These are phyloP conservation scores for Bellardia bayeri DNA, from an alignment of 2,888 invertebrate genomes.

Conservation along the genomic window DNA sequence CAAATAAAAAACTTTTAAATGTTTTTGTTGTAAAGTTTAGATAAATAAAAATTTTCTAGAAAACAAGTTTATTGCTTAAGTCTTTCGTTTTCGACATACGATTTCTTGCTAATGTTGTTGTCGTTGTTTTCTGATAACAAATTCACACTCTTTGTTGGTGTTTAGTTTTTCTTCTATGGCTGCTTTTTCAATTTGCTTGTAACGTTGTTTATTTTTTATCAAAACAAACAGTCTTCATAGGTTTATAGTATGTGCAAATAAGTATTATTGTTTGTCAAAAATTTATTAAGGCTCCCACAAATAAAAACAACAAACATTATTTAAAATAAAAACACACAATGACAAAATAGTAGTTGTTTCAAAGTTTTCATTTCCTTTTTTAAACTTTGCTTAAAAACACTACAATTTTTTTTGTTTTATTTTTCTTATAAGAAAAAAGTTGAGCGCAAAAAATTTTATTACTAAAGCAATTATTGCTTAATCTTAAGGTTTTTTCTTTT, in stretches of 20 bases:
- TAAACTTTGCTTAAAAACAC: background rate
- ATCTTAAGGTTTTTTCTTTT: slow-evolving; percentile 57
- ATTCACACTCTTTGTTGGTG: slow-evolving; percentile 76
- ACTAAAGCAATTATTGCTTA: slow-evolving; percentile 71
- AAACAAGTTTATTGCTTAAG: slow-evolving; percentile 48
- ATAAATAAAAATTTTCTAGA: background rate
- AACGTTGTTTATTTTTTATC: slow-evolving; percentile 17
- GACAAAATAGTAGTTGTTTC: slow-evolving; percentile 42
- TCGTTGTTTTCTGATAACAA: slow-evolving; percentile 70
- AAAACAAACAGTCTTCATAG: background rate
- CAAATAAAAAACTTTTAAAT: no score
- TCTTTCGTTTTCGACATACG: slow-evolving; percentile 16
- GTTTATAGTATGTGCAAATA: slow-evolving; percentile 15
- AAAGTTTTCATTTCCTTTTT: slow-evolving; percentile 57
- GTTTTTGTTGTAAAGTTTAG: no score
- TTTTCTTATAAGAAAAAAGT: background rate
- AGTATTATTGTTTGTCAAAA: slow-evolving; percentile 60
- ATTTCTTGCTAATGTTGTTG: slow-evolving; percentile 28
- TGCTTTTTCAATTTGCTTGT: slow-evolving; percentile 57
- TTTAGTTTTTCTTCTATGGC: slow-evolving; percentile 19
- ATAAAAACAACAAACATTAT: slow-evolving; percentile 37
- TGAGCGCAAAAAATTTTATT: slow-evolving; percentile 33
- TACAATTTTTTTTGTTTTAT: slow-evolving; percentile 2
- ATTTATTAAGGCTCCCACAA: slow-evolving; percentile 69
- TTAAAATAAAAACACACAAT: slow-evolving; percentile 46